phyloP scores from a whole-genome alignment of 2,888 invertebrate species.

The Gordius sp. region DNA sequence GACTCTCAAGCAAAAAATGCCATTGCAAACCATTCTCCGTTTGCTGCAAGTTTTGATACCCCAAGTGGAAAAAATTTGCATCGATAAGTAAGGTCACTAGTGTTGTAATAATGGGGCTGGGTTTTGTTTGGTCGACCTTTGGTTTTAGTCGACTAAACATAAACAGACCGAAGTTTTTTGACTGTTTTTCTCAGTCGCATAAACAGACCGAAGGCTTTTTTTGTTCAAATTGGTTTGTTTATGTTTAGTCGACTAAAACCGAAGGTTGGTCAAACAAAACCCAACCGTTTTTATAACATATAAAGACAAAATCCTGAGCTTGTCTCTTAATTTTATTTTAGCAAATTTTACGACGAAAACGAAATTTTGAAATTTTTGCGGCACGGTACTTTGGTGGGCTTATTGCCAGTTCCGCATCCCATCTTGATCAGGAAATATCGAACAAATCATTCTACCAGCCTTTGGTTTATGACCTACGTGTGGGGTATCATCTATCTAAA shows the following conservation, averaged over 20 bases:
- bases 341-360: conserved; percentile 63
- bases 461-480: conserved; percentile 97
- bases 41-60: conserved; percentile 89
- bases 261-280: too few species aligned
- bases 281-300: too few species aligned
- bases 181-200: background rate
- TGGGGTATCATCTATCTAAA: conserved; percentile 78
- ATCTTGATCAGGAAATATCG: conserved; percentile 95
- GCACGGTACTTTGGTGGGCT: conserved; percentile 83
- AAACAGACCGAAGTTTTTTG: background rate
- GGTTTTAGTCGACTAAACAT: too few species aligned
- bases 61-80: conserved; percentile 98
- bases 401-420: conserved; percentile 91
- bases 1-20: conserved; percentile 82
- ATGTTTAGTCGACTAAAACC: too few species aligned
- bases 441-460: conserved; percentile 87
- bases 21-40: conserved; percentile 93
- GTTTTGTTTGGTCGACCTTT: too few species aligned
- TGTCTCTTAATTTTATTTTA: conserved; percentile 23
- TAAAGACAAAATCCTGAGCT: conserved; percentile 18
- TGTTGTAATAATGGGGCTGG: too few species aligned
- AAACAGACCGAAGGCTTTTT: too few species aligned
- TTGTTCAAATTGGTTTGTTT: too few species aligned
- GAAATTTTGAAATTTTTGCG: conserved; percentile 95
- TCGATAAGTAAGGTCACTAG: conserved; percentile 53